Conservation (phyloP, 2,113 vertebrate genomes). For the Puma concolor region DNA sequence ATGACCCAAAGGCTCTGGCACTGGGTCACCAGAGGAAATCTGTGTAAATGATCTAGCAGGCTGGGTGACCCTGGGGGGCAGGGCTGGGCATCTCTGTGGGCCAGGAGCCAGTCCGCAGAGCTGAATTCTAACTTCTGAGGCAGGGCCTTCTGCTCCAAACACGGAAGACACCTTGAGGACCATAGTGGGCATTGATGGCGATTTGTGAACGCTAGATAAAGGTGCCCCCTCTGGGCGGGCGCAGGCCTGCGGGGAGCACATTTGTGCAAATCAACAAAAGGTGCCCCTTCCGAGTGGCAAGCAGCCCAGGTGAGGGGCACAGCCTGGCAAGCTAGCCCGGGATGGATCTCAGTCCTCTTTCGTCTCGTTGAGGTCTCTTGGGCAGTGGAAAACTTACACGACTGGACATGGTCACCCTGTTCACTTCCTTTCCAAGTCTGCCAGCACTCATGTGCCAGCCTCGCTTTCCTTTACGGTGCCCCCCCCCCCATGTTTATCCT, state of each 20-base stretch:
- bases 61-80: accelerated
- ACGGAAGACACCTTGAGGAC: background rate
- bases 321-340: background rate
- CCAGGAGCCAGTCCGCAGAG: background rate
- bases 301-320: background rate
- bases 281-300: background rate
- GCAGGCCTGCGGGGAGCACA: background rate
- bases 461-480: background rate
- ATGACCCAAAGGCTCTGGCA: background rate
- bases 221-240: background rate
- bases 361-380: background rate
- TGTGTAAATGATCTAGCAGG: accelerated
- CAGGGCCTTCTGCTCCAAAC: background rate
- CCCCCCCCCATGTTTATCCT: accelerated
- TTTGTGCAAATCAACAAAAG: background rate
- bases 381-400: background rate
- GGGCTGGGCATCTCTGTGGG: background rate
- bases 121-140: background rate
- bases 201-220: background rate
- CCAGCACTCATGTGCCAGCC: background rate
- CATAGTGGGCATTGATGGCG: accelerated
- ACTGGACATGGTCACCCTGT: accelerated
- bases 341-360: too few relatives aligned
- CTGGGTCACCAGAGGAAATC: background rate
- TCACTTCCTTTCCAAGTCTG: background rate